Base-by-base conservation (phyloP, 2,113 vertebrate genomes). In the Etia nguti region DNA sequence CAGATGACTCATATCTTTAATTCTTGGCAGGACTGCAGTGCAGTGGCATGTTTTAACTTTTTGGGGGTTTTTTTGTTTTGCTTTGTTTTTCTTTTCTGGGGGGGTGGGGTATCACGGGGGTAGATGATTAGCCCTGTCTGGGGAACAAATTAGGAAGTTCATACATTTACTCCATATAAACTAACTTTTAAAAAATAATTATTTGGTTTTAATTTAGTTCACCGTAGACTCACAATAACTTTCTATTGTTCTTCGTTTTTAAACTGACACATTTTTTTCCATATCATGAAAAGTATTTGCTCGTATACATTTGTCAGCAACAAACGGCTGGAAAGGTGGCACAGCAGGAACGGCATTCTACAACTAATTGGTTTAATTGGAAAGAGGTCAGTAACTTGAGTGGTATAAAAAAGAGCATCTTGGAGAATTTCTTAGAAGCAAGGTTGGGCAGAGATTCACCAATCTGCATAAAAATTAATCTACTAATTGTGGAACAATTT, bases 41-140 rank as follows among this genome's bases (percentile, higher is more conserved):
- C 11, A 0, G 12, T 68, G n/a, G 8, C 22, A 24, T 68, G 36
- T 70, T 68, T 68, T 24, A 41, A 70, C 62, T 70, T 62, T 62
- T 31, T 16, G 4, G 36, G 31, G 10, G 11, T 0, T 0, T 70
- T 0, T 0, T 41, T 41, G 5, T 70, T n/a, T 1, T 13, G 16
- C 8, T 5, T 38, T 13, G 3, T 60, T 3, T 24, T 2, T 62
- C 0, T 11, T 43, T 16, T 70, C 18, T 38, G 10, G 31, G 18
- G 18, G 60, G 18, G 18, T 1, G 1, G 59, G 68, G 4, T 46
- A 1, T 4, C 41, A 46, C 10, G 0, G 1, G 65, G 2, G n/a
- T 4, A 43, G 5, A 18, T 73, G 5, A 22, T 46, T 8, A 20
- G 50, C 50, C 16, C 18, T 9, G 50, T 52, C 16, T 52, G 16